Percentiles rank a stretch among this genome's conserved stretches.
These are phyloP conservation scores for Heterochromis multidens DNA, from an alignment of 2,113 vertebrate genomes.

Conservation along the genomic window DNA sequence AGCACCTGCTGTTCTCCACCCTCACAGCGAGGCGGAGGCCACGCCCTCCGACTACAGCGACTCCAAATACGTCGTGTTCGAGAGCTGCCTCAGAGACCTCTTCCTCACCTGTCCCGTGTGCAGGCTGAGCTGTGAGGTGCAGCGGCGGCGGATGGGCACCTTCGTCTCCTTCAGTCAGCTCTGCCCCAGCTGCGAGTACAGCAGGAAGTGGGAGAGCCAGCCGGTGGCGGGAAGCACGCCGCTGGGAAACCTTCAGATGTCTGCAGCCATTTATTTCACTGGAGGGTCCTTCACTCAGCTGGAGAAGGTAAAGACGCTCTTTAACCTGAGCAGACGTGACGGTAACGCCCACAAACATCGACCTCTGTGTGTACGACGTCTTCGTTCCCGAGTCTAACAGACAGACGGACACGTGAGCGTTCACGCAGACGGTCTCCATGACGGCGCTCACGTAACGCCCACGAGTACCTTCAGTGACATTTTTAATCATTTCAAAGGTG, in stretches of 20 bases:
- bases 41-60: not conserved
- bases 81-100: not conserved
- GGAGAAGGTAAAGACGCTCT: not conserved
- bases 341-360: no score
- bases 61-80: not conserved
- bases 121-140: not conserved
- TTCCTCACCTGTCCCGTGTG: not conserved
- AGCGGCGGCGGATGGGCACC: not conserved
- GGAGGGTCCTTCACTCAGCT: not conserved
- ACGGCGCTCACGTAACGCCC: no score
- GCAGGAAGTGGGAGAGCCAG: not conserved
- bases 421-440: not conserved
- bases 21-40: not conserved
- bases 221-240: not conserved
- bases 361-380: no score
- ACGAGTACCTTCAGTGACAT: not conserved
- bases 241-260: not conserved
- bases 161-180: not conserved
- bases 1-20: not conserved
- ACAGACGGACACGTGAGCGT: not conserved
- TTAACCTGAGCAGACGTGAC: not conserved
- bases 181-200: not conserved
- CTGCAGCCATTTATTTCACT: not conserved
- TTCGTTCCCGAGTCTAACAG: not conserved
- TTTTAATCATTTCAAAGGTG: no score